Percentiles rank a stretch among this genome's conserved stretches.
phyloP scores from a whole-genome alignment of 2,797 vertebrate species.

The Scolopax bukidnonensis region DNA sequence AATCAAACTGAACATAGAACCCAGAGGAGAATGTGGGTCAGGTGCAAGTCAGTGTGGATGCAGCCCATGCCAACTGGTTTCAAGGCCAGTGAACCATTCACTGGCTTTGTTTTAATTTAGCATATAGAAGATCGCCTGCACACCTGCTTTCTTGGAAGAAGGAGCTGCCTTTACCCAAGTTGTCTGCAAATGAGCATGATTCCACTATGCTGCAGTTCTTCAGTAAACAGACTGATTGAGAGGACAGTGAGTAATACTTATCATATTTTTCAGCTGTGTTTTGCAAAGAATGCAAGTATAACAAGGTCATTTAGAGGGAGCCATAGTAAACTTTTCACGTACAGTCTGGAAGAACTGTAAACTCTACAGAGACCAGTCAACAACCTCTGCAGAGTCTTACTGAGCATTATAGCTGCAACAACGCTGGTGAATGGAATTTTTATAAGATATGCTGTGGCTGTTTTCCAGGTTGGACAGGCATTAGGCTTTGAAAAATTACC shows the following conservation, averaged over 20 bases:
- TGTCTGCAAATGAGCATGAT: neutral
- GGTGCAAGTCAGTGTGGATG: neutral
- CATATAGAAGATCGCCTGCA: neutral
- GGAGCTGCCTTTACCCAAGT: neutral
- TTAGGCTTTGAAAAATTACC: slow-evolving; percentile 19
- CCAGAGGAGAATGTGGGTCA: neutral
- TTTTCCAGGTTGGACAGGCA: slow-evolving; percentile 16
- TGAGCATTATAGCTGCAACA: neutral
- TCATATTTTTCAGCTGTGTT: neutral
- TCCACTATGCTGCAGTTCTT: neutral
- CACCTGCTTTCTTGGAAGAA: neutral
- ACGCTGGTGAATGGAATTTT: slow-evolving; percentile 17
- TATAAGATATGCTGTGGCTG: neutral
- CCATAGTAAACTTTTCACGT: neutral
- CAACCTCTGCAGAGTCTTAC: neutral
- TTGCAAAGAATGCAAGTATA: neutral
- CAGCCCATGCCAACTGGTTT: neutral
- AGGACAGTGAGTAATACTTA: neutral
- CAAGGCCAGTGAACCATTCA: neutral
- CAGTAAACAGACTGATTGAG: neutral
- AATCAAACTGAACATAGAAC: neutral
- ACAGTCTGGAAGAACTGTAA: neutral
- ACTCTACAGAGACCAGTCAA: neutral
- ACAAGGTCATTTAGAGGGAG: neutral
- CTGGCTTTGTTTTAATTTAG: neutral